phyloP scores from a whole-genome alignment of 2,113 vertebrate species.

The Pluvianellus socialis region DNA sequence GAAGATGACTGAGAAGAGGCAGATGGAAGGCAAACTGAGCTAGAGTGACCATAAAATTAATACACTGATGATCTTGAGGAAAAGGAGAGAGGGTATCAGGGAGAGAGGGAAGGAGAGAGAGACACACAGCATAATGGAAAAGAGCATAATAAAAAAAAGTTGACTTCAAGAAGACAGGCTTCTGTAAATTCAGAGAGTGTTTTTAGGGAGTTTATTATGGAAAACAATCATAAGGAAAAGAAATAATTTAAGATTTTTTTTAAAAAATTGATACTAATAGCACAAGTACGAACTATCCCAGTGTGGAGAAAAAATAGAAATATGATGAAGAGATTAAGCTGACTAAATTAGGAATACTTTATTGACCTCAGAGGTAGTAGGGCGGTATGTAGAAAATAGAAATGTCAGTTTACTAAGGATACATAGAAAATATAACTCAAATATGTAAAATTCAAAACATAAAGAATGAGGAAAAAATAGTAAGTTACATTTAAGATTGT shows the following conservation, averaged over 20 bases:
- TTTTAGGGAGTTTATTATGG: neutral
- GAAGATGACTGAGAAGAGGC: neutral
- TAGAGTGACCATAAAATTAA: neutral
- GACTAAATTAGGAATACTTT: neutral
- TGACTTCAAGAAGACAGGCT: neutral
- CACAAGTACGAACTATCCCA: neutral
- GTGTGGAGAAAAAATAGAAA: neutral
- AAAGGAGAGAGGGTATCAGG: neutral
- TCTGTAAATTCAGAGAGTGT: neutral
- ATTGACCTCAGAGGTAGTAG: neutral
- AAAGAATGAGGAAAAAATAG: neutral
- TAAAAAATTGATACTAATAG: neutral
- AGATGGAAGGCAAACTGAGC: neutral
- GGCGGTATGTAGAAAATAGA: neutral
- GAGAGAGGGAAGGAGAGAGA: neutral
- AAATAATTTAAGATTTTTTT: neutral
- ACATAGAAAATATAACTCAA: neutral
- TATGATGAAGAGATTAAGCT: neutral
- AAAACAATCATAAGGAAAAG: neutral
- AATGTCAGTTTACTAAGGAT: neutral
- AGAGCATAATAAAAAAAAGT: neutral
- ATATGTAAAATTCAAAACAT: neutral
- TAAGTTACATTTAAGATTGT: neutral
- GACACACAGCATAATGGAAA: neutral
- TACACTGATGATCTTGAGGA: neutral